Conservation (phyloP, 1,140 invertebrate genomes). For the Metaphire vulgaris region DNA sequence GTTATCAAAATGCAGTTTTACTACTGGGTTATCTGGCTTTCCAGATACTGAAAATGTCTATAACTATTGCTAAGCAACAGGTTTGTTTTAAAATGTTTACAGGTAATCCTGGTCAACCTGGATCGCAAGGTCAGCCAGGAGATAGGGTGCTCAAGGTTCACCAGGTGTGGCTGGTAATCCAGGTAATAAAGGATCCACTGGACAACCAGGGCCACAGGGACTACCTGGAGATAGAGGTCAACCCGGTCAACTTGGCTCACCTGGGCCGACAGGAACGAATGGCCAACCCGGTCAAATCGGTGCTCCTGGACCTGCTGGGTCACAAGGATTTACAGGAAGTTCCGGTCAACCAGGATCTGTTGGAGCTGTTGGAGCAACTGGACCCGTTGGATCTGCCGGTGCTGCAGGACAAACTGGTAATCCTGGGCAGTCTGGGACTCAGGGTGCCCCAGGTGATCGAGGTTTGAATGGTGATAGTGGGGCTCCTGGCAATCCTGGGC, state of each 20-base stretch:
- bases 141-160: slow-evolving; percentile 11
- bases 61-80: no score
- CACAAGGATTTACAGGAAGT: slow-evolving; percentile 18
- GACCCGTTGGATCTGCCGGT: slow-evolving; percentile 16
- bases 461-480: slow-evolving; percentile 2
- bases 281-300: not conserved
- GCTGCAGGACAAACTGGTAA: slow-evolving; percentile 6
- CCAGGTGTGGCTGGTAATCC: not conserved
- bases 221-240: slow-evolving; percentile 13
- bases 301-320: not conserved
- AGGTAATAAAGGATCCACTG: slow-evolving; percentile 12
- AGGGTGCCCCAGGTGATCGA: slow-evolving; percentile 19
- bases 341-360: slow-evolving; percentile 13
- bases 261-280: slow-evolving; percentile 1
- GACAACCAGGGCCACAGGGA: not conserved
- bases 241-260: slow-evolving; percentile 12
- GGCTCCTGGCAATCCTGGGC: not conserved
- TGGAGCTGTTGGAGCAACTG: slow-evolving; percentile 15
- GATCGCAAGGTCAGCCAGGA: slow-evolving; percentile 5
- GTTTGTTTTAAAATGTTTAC: slow-evolving; percentile 6
- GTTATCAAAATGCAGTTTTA: no score
- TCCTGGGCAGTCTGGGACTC: not conserved
- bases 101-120: slow-evolving; percentile 18
- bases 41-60: not conserved
- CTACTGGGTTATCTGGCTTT: slow-evolving; percentile 13